Base-by-base conservation (phyloP, 2,113 vertebrate genomes). In the Tragelaphus imberbis region DNA sequence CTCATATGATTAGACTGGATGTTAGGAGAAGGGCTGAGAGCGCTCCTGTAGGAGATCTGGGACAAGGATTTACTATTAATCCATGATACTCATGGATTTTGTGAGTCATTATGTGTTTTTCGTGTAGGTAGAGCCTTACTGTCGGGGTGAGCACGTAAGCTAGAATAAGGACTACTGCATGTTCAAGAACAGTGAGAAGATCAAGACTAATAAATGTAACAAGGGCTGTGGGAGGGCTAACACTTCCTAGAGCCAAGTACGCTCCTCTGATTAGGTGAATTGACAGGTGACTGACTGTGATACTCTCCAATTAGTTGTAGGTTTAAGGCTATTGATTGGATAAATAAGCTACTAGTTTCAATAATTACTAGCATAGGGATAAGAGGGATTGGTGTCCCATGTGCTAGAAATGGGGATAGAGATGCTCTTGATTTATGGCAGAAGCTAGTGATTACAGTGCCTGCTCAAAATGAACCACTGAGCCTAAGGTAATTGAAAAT, bases 211-310 rank as follows among this genome's bases (percentile, higher is more conserved):
- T 1, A 4, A 36, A 5, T 1, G 40, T 47, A 5, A 95, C n/a
- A 0, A 93, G 7, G 51, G 30, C 3, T 27, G 47, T 27, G 12
- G 49, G 27, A 80, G 40, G 16, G 6, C 4, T 3, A 47, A 87
- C 0, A 11, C 0, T 21, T 3, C 16, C 2, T 1, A 97, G 5
- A 13, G 12, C 6, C 2, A 3, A 10, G 0, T 21, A 44, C 0
- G 51, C 30, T 8, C 53, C 49, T 2, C 56, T 19, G 0, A 85
- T 75, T 4, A 98, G 47, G 27, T 97, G 56, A 9, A 95, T 80
- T 25, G 97, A 30, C 1, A 97, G 44, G 15, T 87, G 87, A 0
- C 87, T 58, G 0, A 89, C 88, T n/a, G 79, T n/a, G 79, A 81
- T 53, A 33, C 79, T 81, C 11, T 81, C 79, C 49, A 25, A 51